Percentiles rank a stretch among this genome's conserved stretches.
Evolutionary conservation across 2,888 invertebrate genomes (phyloP).

Genomic region (Spodoptera littoralis): DNA sequence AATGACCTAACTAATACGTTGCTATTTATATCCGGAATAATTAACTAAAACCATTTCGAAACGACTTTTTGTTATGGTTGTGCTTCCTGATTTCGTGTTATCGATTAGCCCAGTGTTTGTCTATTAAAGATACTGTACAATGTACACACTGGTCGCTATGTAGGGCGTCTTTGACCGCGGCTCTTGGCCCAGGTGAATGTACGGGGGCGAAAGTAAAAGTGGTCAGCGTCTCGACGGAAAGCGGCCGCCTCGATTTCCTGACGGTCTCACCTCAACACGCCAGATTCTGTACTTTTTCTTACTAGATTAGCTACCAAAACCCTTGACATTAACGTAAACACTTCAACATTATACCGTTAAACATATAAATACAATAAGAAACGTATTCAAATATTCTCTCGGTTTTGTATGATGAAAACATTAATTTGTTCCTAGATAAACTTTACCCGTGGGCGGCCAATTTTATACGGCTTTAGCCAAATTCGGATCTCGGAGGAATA

Average conservation of each 20-base stretch:
- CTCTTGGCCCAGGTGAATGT: slow-evolving; percentile 77
- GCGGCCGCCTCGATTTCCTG: slow-evolving; percentile 71
- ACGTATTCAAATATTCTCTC: slow-evolving; percentile 15
- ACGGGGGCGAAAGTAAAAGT: slow-evolving; percentile 85
- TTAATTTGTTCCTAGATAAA: not conserved
- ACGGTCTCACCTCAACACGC: slow-evolving; percentile 53
- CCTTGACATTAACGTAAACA: slow-evolving; percentile 35
- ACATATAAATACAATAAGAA: slow-evolving; percentile 15
- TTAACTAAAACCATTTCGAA: slow-evolving; percentile 6
- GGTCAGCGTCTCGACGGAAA: slow-evolving; percentile 70
- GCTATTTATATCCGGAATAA: slow-evolving; percentile 7
- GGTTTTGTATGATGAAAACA: not conserved
- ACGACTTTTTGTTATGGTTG: slow-evolving; percentile 6
- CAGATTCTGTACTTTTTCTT: slow-evolving; percentile 32
- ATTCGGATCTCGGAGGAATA: slow-evolving; percentile 16
- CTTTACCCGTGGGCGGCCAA: slow-evolving; percentile 3
- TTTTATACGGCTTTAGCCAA: slow-evolving; percentile 19
- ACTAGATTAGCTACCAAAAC: slow-evolving; percentile 19
- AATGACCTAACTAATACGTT: slow-evolving; percentile 16
- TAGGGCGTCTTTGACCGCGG: slow-evolving; percentile 70
- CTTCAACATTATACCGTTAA: slow-evolving; percentile 8
- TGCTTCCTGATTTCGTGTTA: slow-evolving; percentile 24
- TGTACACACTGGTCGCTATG: slow-evolving; percentile 64
- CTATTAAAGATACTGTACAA: slow-evolving; percentile 42
- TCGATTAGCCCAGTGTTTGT: slow-evolving; percentile 31